Conservation (phyloP, 2,888 invertebrate species). For the Hypomecis atomaria region DNA sequence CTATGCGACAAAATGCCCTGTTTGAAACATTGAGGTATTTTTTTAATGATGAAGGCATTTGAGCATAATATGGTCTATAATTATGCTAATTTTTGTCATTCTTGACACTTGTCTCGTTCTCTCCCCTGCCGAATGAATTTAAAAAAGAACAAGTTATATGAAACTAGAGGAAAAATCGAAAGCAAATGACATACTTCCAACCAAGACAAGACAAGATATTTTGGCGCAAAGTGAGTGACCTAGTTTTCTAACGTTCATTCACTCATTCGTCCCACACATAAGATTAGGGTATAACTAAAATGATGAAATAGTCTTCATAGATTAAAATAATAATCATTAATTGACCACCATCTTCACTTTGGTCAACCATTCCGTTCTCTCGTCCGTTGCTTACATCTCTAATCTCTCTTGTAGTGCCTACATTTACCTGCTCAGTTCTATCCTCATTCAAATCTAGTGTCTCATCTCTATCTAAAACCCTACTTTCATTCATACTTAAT, state of each 20-base stretch:
- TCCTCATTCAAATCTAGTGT: constrained; percentile 39
- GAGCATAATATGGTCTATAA: no score
- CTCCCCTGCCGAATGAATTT: not conserved
- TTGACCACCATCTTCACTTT: constrained; percentile 63
- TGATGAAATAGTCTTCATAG: constrained; percentile 60
- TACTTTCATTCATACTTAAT: constrained; percentile 27
- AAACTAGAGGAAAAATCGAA: no score
- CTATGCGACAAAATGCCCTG: constrained; percentile 11
- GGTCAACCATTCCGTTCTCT: constrained; percentile 62
- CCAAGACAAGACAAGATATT: not conserved
- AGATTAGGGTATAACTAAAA: constrained; percentile 59
- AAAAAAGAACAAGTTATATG: no score
- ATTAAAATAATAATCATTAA: constrained; percentile 71
- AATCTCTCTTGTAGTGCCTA: constrained; percentile 53
- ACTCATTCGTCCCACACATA: constrained; percentile 23
- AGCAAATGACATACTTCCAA: no score
- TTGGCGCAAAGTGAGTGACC: constrained; percentile 16
- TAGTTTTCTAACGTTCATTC: constrained; percentile 28
- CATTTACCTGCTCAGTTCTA: constrained; percentile 44
- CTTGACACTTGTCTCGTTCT: no score
- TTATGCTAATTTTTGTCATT: no score
- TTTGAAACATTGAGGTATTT: no score
- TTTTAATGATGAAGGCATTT: no score
- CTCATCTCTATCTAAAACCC: constrained; percentile 28
- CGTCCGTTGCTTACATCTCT: constrained; percentile 60